These are phyloP conservation scores for Brachyhypopomus occidentalis DNA, from an alignment of 2,113 vertebrate species.

Conservation along the genomic window DNA sequence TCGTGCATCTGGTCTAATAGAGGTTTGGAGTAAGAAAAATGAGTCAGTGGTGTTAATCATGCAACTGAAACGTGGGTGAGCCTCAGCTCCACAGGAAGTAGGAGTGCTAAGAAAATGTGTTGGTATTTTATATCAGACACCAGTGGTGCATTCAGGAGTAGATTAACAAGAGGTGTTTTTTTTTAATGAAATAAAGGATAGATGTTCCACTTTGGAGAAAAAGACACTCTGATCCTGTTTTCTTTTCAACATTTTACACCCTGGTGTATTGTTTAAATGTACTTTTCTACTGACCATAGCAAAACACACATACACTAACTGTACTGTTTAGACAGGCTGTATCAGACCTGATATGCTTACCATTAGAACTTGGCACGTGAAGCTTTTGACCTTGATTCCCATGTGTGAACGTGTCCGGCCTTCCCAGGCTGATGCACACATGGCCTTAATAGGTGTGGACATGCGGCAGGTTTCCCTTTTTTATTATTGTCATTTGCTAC, in stretches of 20 bases:
- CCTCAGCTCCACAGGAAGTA: slow-evolving; percentile 38
- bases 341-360: no score
- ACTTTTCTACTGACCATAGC: not conserved
- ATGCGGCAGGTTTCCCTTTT: not conserved
- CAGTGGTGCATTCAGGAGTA: slow-evolving; percentile 9
- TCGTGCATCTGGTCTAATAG: slow-evolving; percentile 42
- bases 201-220: not conserved
- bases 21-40: slow-evolving; percentile 47
- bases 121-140: slow-evolving; percentile 27
- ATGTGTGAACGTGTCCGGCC: not conserved
- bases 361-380: no score
- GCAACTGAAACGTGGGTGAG: slow-evolving; percentile 49
- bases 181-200: not conserved
- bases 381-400: no score
- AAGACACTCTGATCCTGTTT: not conserved
- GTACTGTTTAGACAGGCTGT: no score
- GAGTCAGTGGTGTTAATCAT: slow-evolving; percentile 51
- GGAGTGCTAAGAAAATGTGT: slow-evolving; percentile 44
- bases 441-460: not conserved
- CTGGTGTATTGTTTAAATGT: not conserved
- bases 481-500: no score
- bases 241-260: no score
- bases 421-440: not conserved
- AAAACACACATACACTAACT: no score
- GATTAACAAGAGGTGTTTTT: slow-evolving; percentile 11